phyloP scores from a whole-genome alignment of 1,140 invertebrate genomes.

The Metaphire vulgaris region DNA sequence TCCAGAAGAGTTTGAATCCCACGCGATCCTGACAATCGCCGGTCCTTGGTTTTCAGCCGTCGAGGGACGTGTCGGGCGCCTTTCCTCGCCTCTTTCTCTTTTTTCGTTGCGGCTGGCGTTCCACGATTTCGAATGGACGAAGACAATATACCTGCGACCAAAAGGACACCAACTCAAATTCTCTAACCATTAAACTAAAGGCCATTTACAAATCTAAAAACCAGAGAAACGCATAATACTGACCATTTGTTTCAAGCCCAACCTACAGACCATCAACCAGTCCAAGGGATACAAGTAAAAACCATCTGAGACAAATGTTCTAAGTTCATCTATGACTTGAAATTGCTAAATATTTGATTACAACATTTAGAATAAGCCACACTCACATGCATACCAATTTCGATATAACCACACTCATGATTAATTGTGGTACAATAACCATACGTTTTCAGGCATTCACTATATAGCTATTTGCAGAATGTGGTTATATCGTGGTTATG shows the following conservation, averaged over 20 bases:
- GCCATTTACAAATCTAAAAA: background rate
- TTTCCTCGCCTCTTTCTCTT: conserved; percentile 6
- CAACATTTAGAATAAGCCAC: too few relatives aligned
- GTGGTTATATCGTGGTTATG: too few relatives aligned
- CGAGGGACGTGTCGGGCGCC: background rate
- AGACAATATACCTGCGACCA: conserved; percentile 28
- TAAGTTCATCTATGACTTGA: too few relatives aligned
- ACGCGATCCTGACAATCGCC: background rate
- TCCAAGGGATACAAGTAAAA: too few relatives aligned
- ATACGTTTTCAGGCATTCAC: too few relatives aligned
- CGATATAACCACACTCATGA: too few relatives aligned
- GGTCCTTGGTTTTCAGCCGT: background rate
- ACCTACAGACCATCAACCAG: too few relatives aligned
- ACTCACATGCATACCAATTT: too few relatives aligned
- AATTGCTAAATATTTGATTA: too few relatives aligned
- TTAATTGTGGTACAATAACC: too few relatives aligned
- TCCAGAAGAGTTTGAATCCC: background rate
- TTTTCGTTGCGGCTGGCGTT: conserved; percentile 19
- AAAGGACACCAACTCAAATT: background rate
- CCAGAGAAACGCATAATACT: background rate
- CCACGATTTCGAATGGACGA: conserved; percentile 27
- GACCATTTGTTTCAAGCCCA: background rate
- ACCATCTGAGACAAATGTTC: too few relatives aligned
- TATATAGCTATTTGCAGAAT: too few relatives aligned
- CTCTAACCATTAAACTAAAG: background rate